Conservation (phyloP, 2,113 vertebrate species). For the Oriolus oriolus region DNA sequence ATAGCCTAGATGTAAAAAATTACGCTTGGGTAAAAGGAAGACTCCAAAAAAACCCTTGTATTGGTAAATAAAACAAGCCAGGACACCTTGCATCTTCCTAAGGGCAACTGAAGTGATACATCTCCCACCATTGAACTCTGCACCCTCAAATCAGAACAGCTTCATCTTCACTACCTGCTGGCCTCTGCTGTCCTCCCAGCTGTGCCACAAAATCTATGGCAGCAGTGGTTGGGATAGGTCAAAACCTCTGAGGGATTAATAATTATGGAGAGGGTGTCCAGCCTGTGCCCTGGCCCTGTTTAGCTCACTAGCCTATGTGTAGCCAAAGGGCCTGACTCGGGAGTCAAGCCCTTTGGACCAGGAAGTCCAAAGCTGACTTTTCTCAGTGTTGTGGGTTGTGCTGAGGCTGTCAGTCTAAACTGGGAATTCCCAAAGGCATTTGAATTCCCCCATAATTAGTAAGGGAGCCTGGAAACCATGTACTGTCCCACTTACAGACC, state of each 20-base stretch:
- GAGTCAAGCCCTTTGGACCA: background rate
- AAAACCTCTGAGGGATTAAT: background rate
- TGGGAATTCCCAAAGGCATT: background rate
- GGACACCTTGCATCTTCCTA: background rate
- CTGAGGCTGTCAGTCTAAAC: background rate
- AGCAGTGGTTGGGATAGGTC: background rate
- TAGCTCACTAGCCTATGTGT: background rate
- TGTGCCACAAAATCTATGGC: background rate
- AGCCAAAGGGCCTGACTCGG: background rate
- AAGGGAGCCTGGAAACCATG: background rate
- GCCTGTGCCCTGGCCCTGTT: background rate
- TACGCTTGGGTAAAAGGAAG: background rate
- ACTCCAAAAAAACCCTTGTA: background rate
- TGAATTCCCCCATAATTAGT: slow-evolving; percentile 10
- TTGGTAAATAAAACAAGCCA: background rate
- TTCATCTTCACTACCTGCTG: background rate
- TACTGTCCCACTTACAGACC: background rate
- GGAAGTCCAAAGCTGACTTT: background rate
- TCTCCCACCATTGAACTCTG: background rate
- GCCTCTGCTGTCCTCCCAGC: background rate
- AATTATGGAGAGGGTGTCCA: background rate
- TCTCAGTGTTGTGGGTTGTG: background rate
- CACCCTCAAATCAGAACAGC: background rate
- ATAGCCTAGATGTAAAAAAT: background rate
- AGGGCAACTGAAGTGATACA: background rate